Evolutionary conservation across 2,888 invertebrate genomes (phyloP).

Genomic region (Caenorhabditis angaria): DNA sequence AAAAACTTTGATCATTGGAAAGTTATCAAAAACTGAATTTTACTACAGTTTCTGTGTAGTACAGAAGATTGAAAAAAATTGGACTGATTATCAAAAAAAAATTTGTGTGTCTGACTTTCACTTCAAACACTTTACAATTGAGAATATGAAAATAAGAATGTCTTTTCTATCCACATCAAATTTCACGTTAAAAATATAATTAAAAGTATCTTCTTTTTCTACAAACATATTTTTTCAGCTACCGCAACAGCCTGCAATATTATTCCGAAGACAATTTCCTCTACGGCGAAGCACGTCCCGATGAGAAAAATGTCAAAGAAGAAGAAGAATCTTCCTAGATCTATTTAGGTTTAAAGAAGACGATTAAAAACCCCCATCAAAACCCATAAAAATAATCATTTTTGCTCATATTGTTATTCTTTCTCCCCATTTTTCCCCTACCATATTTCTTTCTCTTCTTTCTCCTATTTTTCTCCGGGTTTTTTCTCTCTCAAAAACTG

Average conservation of each 20-base stretch:
- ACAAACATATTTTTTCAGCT: conserved; percentile 34
- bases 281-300: conserved; percentile 22
- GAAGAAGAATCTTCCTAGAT: not conserved
- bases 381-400: not conserved
- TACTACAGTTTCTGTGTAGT: too few species aligned
- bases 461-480: not conserved
- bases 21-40: not conserved
- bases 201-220: not conserved
- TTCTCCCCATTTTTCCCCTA: not conserved
- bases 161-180: not conserved
- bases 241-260: conserved; percentile 50
- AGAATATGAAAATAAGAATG: not conserved
- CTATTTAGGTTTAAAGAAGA: not conserved
- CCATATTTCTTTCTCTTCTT: not conserved
- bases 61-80: too few species aligned
- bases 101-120: too few species aligned
- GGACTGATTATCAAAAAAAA: too few species aligned
- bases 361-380: too few species aligned
- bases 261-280: conserved; percentile 57
- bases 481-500: not conserved
- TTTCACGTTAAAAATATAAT: not conserved
- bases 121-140: too few species aligned
- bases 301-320: not conserved
- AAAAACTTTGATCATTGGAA: not conserved
- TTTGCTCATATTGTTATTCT: conserved; percentile 2